Evolutionary conservation across 2,888 invertebrate species (phyloP).

Genomic region (Acanthosepion pharaonis): DNA sequence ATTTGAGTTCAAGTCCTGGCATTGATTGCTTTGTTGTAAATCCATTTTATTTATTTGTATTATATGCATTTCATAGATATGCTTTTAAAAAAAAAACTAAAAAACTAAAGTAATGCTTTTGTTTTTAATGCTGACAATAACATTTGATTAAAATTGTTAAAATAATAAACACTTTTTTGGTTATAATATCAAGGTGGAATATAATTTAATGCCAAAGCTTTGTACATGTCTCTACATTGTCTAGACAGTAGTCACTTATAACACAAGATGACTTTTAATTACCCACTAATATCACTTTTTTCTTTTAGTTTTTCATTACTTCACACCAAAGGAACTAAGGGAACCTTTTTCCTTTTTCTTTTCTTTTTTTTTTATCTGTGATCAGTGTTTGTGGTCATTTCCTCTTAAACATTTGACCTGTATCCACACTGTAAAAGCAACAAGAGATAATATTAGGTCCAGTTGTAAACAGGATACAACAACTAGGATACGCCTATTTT

Average conservation of each 20-base stretch:
- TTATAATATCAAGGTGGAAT: too few relatives aligned
- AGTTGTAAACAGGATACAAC: conserved; percentile 15
- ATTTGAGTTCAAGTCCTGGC: too few relatives aligned
- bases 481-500: conserved; percentile 10
- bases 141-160: too few relatives aligned
- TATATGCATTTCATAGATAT: too few relatives aligned
- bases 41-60: too few relatives aligned
- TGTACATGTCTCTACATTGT: background rate
- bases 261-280: background rate
- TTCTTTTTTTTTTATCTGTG: background rate
- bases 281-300: background rate
- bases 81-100: too few relatives aligned
- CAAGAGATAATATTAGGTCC: conserved; percentile 8
- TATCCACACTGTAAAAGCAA: background rate
- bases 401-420: background rate
- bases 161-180: too few relatives aligned
- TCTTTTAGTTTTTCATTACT: background rate
- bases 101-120: too few relatives aligned
- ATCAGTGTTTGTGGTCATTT: background rate
- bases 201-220: too few relatives aligned
- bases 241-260: background rate
- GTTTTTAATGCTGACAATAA: too few relatives aligned
- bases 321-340: background rate
- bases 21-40: too few relatives aligned
- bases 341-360: background rate